phyloP scores from a whole-genome alignment of 2,113 vertebrate genomes.

The Melospiza georgiana region DNA sequence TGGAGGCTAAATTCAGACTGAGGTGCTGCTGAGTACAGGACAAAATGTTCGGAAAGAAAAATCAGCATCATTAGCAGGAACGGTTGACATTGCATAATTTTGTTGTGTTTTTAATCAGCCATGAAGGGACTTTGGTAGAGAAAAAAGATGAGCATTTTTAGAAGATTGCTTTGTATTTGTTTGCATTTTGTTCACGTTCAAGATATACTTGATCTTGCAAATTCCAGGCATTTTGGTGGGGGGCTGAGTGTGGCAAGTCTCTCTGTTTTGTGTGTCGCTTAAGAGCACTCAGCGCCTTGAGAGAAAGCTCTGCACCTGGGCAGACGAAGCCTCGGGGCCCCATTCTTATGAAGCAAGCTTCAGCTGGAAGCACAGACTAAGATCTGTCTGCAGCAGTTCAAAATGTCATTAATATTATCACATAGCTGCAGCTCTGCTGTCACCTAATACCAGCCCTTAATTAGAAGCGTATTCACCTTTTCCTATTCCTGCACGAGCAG shows the following conservation, averaged over 20 bases:
- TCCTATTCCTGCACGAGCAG: not conserved
- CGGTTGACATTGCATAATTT: not conserved
- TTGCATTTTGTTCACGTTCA: not conserved
- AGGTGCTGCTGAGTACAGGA: not conserved
- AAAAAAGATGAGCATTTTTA: not conserved
- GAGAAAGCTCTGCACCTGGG: not conserved
- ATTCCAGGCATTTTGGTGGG: not conserved
- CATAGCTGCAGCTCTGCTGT: not conserved
- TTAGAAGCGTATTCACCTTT: not conserved
- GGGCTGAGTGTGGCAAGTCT: not conserved
- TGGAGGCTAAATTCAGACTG: not conserved
- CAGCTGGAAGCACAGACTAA: not conserved
- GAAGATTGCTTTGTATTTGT: not conserved
- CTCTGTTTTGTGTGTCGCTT: not conserved
- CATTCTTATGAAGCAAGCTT: not conserved
- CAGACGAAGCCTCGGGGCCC: not conserved
- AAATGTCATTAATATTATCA: not conserved
- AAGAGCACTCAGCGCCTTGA: not conserved
- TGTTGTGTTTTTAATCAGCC: not conserved
- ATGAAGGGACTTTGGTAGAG: not conserved
- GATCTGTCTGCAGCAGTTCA: not conserved
- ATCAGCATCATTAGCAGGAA: not conserved
- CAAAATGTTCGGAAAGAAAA: not conserved
- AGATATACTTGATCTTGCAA: not conserved
- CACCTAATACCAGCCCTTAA: not conserved